These are phyloP conservation scores for Anas flavirostris DNA, from an alignment of 2,797 vertebrate species.

Conservation along the genomic window DNA sequence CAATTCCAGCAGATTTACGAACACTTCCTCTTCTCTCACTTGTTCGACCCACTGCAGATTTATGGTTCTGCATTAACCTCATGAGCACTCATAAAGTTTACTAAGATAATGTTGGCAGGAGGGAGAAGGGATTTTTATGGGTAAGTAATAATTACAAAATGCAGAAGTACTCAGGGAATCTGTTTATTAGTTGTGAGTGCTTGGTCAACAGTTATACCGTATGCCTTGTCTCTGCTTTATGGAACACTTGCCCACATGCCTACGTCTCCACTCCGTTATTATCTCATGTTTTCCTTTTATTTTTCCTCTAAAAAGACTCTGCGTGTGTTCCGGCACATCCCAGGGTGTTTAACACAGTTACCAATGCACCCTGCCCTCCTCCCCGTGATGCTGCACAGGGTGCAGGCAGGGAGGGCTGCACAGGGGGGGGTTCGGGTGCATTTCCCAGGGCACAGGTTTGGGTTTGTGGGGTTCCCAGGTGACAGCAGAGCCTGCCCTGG, in stretches of 20 bases:
- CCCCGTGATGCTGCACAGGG: rapidly evolving
- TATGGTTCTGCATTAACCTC: constrained; percentile 75
- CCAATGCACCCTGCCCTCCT: rapidly evolving
- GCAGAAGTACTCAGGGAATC: constrained; percentile 32
- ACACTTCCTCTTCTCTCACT: constrained; percentile 64
- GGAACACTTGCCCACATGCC: not conserved
- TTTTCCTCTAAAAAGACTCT: not conserved
- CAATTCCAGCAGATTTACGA: constrained; percentile 68
- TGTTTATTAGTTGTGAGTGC: constrained; percentile 22
- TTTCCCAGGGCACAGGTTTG: rapidly evolving
- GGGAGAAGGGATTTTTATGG: constrained; percentile 71
- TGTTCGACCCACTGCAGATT: constrained; percentile 64
- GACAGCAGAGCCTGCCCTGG: not conserved
- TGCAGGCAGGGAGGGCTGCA: rapidly evolving
- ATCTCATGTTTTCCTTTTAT: not conserved
- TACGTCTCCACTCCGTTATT: not conserved
- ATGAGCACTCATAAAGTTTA: constrained; percentile 65
- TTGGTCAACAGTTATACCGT: not conserved
- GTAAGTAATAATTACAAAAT: constrained; percentile 68
- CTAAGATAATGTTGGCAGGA: constrained; percentile 73
- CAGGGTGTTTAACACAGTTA: rapidly evolving
- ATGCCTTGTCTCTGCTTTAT: not conserved
- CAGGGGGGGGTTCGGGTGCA: too few species aligned
- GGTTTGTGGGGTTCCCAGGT: not conserved
- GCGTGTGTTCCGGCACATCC: not conserved